phyloP scores from a whole-genome alignment of 1,140 invertebrate genomes.

The Steinernema feltiae region DNA sequence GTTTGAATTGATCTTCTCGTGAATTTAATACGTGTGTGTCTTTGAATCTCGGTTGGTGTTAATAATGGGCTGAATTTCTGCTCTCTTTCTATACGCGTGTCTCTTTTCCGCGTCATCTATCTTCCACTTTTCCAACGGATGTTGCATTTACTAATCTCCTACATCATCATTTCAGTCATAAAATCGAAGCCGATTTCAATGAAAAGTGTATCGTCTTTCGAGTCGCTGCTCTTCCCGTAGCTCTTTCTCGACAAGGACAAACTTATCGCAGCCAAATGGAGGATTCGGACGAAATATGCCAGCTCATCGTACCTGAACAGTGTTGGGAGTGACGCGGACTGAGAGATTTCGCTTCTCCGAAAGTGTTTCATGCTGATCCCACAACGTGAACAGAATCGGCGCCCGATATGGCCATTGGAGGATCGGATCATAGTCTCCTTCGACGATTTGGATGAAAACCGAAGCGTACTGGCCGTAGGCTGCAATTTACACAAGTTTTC shows the following conservation, averaged over 20 bases:
- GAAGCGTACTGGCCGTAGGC: not conserved
- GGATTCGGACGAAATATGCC: not conserved
- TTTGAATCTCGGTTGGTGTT: no score
- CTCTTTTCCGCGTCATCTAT: no score
- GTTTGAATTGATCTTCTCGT: no score
- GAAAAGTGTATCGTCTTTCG: not conserved
- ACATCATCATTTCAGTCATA: not conserved
- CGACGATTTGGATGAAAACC: not conserved
- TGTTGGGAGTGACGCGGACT: not conserved
- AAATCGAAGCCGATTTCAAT: not conserved
- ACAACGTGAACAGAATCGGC: not conserved
- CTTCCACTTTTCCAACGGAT: no score
- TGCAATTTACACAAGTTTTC: not conserved
- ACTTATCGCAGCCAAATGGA: not conserved
- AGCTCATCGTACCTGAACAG: not conserved
- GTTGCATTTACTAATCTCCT: no score
- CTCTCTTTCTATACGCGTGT: no score
- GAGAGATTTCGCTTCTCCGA: not conserved
- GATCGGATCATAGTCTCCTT: not conserved
- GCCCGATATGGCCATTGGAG: not conserved
- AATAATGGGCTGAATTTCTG: no score
- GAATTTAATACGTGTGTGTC: no score
- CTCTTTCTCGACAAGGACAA: not conserved
- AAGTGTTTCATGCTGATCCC: not conserved
- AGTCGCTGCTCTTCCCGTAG: not conserved